These are phyloP conservation scores for Phenganax stokvisi DNA, from an alignment of 92 coral and sea anemone genomes.

Conservation along the genomic window DNA sequence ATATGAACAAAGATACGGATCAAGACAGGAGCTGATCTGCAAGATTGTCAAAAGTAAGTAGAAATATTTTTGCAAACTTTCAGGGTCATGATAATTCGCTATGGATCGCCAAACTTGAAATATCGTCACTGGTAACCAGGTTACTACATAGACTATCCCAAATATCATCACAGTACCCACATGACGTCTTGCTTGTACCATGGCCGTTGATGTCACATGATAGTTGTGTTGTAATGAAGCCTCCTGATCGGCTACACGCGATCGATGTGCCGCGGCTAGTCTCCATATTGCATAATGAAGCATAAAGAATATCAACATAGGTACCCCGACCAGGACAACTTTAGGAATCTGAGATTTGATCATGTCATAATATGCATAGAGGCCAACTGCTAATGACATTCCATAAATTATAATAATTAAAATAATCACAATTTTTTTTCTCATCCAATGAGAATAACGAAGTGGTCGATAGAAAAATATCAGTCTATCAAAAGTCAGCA, in stretches of 20 bases:
- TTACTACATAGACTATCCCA: background rate
- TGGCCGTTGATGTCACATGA: background rate
- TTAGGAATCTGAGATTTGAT: conserved; percentile 21
- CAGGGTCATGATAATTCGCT: background rate
- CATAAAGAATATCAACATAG: conserved; percentile 1
- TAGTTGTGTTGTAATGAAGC: conserved; percentile 22
- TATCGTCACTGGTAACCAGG: conserved; percentile 28
- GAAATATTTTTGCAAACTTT: conserved; percentile 22
- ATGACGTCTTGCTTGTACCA: conserved; percentile 5
- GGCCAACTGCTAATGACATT: background rate
- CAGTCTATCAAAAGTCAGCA: conserved; percentile 8
- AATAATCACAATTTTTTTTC: background rate
- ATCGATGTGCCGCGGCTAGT: background rate
- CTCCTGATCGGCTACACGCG: conserved; percentile 17
- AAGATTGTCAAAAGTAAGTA: conserved; percentile 11
- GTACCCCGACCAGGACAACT: background rate
- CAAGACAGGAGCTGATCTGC: conserved; percentile 18
- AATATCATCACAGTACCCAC: conserved; percentile 12
- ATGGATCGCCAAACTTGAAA: conserved; percentile 17
- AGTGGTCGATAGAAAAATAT: conserved; percentile 16
- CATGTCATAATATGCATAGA: conserved; percentile 26
- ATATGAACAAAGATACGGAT: conserved; percentile 9
- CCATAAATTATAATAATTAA: background rate
- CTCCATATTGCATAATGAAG: conserved; percentile 21
- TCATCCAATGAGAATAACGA: conserved; percentile 3